Evolutionary conservation across 2,888 invertebrate genomes (phyloP), one percentile per base, ranked within the genome.

Genomic region (Trilocha varians): DNA sequence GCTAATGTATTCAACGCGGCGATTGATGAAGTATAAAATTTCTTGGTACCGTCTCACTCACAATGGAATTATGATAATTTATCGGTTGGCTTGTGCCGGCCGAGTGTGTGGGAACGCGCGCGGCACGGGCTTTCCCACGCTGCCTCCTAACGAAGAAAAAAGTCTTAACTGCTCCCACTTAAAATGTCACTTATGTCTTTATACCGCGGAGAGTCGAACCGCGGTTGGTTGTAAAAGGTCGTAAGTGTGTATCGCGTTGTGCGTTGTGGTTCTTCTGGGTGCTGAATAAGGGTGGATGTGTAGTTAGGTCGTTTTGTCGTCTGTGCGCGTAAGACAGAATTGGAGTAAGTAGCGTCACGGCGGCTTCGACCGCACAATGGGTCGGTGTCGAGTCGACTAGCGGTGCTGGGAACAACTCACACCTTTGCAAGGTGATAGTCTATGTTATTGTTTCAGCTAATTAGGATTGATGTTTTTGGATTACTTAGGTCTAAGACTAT

Each of bases 31-130:
- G 83, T 83, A 83, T 84, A 82, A 83, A 83, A 83, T 84, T 85
- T 85, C 85, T 84, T 79, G 78, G 84, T 83, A 85, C 78, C 82
- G 84, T 83, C 84, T 82, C 83, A 80, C 80, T 82, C 83, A 85
- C 85, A 85, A 85, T 85, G 80, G 84, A 84, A 84, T 85, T 85
- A 85, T 85, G 85, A 84, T 85, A 84, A 85, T 85, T 84, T 85
- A 85, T 85, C 85, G 84, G 76, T 80, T 86, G 82, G 82, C 85
- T 83, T 80, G 84, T 85, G 83, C 84, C 82, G 82, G 77, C 73
- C 74, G 78, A 78, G 84, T 84, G 84, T 84, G 86, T 87, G 87
- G 87, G 87, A 86, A 87, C 87, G 85, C 79, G 83, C 80, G 67
- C 72, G 78, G 78, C 79, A 80, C 85, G 78, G 78, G 80, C 79